A percentile compares a stretch with the other conserved stretches of the same genome.
phyloP scores from a whole-genome alignment of 92 coral and sea anemone species.

The Micromussa lordhowensis region DNA sequence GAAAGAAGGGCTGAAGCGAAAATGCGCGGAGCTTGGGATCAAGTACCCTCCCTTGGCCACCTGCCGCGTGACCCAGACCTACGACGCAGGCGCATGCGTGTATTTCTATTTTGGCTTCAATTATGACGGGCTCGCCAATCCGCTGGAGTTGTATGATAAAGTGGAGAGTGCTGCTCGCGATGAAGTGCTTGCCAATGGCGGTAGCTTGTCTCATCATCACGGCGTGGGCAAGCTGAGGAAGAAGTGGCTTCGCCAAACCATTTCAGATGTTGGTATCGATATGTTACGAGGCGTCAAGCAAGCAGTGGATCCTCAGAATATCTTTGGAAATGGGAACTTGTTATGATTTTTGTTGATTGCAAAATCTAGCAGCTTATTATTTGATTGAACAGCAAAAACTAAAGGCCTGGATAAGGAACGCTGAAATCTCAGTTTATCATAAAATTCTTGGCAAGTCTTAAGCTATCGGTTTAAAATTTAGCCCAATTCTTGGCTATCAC shows the following conservation, averaged over 20 bases:
- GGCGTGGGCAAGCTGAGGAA: constrained; percentile 96
- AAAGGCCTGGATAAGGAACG: no score
- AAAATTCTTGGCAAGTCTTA: no score
- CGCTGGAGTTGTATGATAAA: constrained; percentile 77
- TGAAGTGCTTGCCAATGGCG: constrained; percentile 96
- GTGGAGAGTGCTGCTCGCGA: constrained; percentile 91
- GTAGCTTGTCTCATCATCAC: constrained; percentile 96
- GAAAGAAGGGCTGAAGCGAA: constrained; percentile 86
- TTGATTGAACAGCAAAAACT: background rate
- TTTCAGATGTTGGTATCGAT: constrained; percentile 90
- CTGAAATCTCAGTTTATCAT: no score
- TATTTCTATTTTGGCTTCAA: constrained; percentile 97
- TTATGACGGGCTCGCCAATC: constrained; percentile 84
- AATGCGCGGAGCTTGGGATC: constrained; percentile 91
- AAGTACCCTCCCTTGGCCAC: constrained; percentile 85
- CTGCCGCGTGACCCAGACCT: constrained; percentile 97
- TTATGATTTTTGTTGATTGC: background rate
- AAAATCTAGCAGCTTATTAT: background rate
- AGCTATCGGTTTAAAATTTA: no score
- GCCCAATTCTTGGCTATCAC: no score
- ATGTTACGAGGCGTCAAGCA: constrained; percentile 86
- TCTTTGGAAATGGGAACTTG: constrained; percentile 89
- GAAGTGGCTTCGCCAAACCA: constrained; percentile 91
- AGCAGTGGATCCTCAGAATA: constrained; percentile 92
- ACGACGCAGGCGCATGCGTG: constrained; percentile 98